A percentile compares a stretch with the other conserved stretches of the same genome.
phyloP scores from a whole-genome alignment of 2,888 invertebrate species.

The Aphidius colemani region DNA sequence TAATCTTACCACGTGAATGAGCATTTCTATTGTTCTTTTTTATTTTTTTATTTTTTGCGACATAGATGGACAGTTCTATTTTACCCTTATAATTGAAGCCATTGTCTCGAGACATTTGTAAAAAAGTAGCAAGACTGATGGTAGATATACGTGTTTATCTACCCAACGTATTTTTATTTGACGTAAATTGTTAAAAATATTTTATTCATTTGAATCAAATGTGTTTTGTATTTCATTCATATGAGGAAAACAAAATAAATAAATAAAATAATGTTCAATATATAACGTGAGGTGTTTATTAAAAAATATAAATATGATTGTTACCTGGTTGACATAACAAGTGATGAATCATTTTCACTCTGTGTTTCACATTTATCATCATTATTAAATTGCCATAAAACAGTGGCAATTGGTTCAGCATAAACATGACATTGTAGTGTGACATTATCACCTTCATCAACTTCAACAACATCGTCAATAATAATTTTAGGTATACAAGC shows the following conservation, averaged over 20 bases:
- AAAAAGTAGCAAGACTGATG: slow-evolving; percentile 6
- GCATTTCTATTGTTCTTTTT: slow-evolving; percentile 8
- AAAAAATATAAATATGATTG: slow-evolving; percentile 7
- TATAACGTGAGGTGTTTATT: neutral
- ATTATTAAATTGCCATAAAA: slow-evolving; percentile 79
- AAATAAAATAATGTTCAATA: neutral
- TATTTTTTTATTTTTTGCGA: neutral
- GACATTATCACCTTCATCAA: slow-evolving; percentile 80
- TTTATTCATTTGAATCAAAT: no score
- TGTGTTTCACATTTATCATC: slow-evolving; percentile 72
- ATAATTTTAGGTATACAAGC: slow-evolving; percentile 82
- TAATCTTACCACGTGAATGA: slow-evolving; percentile 12
- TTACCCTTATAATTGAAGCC: slow-evolving; percentile 18
- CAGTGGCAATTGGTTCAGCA: slow-evolving; percentile 80
- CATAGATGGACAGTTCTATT: slow-evolving; percentile 19
- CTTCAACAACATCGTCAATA: slow-evolving; percentile 76
- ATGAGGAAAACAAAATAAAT: slow-evolving; percentile 20
- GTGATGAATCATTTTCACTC: slow-evolving; percentile 64
- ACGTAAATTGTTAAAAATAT: no score
- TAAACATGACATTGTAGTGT: slow-evolving; percentile 80
- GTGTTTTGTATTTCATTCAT: no score
- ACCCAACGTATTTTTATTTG: no score
- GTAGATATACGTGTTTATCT: slow-evolving; percentile 5
- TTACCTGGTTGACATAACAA: slow-evolving; percentile 40
- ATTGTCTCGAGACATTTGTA: slow-evolving; percentile 10